Base-by-base conservation (phyloP, 2,888 invertebrate genomes). In the Abrostola tripartita region DNA sequence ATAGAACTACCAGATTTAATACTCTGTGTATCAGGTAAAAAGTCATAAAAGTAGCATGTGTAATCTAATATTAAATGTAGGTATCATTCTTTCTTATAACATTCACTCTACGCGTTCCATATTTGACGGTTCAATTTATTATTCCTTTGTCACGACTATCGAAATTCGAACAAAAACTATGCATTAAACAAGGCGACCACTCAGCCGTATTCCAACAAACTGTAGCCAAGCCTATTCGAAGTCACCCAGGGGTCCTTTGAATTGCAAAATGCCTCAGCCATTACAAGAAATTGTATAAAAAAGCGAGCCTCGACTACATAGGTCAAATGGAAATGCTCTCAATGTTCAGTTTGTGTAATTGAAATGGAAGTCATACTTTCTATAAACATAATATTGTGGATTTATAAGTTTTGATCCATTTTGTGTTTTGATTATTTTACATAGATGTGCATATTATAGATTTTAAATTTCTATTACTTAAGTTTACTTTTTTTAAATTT, bases 201-300 rank as follows among this genome's bases (percentile, higher is more conserved):
- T 86, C 85, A 86, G 85, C 74, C 80, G 73, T 85, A 83, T 85
- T 84, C 84, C 79, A 77, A 66, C 61, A 64, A 74, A 82, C 82
- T 84, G 84, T 75, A 85, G 83, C 79, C 78, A 79, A 85, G 80
- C 80, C 79, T 82, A 84, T 82, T 79, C 77, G 68, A 67, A 83
- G 64, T 82, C 81, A 77, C 79, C 74, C 75, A 72, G 77, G 76
- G 79, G 82, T 79, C 85, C 81, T 90, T 90, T 90, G 90, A 90
- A 90, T 90, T 90, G 89, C 89, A 88, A 90, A 90, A 85, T 79
- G 81, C 72, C 74, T 71, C 68, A 81, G 70, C 80, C 78, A 83
- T 85, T 86, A 84, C 86, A 86, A 88, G 85, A 85, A 88, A 85
- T 80, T 77, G 81, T 77, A 82, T 84, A 88, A 85, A 88, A 42